phyloP scores from a whole-genome alignment of 92 coral and sea anemone species.

The Umimayanthus kanabou region DNA sequence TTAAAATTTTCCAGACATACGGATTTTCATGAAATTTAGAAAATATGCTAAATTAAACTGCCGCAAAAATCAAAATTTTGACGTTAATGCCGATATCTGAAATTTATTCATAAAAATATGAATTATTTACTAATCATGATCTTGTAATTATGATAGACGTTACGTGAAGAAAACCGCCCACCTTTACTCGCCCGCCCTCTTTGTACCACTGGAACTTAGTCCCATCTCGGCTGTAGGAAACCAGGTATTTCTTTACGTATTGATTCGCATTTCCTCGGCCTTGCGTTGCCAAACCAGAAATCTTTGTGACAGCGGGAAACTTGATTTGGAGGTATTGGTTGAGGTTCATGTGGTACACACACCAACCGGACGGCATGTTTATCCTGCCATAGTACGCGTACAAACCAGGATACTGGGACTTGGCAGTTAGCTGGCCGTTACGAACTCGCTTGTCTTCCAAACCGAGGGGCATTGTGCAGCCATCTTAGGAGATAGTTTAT shows the following conservation, averaged over 20 bases:
- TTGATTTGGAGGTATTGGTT: conserved; percentile 76
- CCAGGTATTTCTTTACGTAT: conserved; percentile 73
- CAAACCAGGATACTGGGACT: conserved; percentile 60
- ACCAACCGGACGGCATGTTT: conserved; percentile 75
- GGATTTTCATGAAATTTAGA: neutral
- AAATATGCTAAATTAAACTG: neutral
- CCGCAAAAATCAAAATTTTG: too few relatives aligned
- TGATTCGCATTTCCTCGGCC: conserved; percentile 80
- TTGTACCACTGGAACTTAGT: conserved; percentile 48
- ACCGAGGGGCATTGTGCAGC: conserved; percentile 88
- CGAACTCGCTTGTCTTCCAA: conserved; percentile 80
- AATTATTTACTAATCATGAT: too few relatives aligned
- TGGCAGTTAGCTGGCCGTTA: conserved; percentile 75
- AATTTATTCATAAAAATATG: too few relatives aligned
- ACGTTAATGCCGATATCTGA: too few relatives aligned
- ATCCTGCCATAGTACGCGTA: conserved; percentile 74
- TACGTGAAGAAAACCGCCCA: neutral
- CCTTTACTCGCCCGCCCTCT: conserved; percentile 48
- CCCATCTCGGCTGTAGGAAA: conserved; percentile 72
- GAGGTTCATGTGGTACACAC: conserved; percentile 51
- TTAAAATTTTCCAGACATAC: too few relatives aligned
- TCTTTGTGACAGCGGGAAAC: conserved; percentile 61
- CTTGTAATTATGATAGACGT: neutral
- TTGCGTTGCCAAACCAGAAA: conserved; percentile 85
- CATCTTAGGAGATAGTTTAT: conserved; percentile 41